Percentiles rank a stretch among this genome's conserved stretches.
Evolutionary conservation across 2,888 invertebrate species (phyloP).

Genomic region (Cephus rjabovi): DNA sequence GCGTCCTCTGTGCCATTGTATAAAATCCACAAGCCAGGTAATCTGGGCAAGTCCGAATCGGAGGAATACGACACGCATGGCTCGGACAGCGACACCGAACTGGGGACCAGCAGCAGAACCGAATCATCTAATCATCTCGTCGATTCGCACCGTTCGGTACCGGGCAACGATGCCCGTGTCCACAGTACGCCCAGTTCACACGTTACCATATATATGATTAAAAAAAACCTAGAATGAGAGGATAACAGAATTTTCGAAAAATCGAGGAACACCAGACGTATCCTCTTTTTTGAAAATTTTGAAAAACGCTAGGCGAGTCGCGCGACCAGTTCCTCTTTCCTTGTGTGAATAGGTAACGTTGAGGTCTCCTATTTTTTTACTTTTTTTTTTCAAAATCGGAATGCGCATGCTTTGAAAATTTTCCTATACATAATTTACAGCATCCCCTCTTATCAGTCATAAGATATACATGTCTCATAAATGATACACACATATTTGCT

Average conservation of each 20-base stretch:
- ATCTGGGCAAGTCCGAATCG: slow-evolving; percentile 94
- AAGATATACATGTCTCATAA: background rate
- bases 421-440: background rate
- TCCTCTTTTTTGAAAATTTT: background rate
- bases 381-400: background rate
- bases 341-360: background rate
- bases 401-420: background rate
- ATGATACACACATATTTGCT: slow-evolving; percentile 6
- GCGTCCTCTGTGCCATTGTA: slow-evolving; percentile 66
- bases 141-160: slow-evolving; percentile 66
- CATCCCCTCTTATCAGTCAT: background rate
- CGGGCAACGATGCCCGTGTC: slow-evolving; percentile 60
- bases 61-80: slow-evolving; percentile 91
- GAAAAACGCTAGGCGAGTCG: background rate
- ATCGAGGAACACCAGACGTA: background rate
- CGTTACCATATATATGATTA: background rate
- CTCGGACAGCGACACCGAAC: slow-evolving; percentile 83
- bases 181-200: slow-evolving; percentile 57
- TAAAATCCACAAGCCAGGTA: slow-evolving; percentile 80
- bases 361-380: background rate
- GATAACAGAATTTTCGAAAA: background rate
- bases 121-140: slow-evolving; percentile 69
- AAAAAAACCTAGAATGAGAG: background rate
- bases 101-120: slow-evolving; percentile 71
- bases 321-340: background rate